phyloP scores from a whole-genome alignment of 2,797 vertebrate species.

The Peromyscus aztecus region DNA sequence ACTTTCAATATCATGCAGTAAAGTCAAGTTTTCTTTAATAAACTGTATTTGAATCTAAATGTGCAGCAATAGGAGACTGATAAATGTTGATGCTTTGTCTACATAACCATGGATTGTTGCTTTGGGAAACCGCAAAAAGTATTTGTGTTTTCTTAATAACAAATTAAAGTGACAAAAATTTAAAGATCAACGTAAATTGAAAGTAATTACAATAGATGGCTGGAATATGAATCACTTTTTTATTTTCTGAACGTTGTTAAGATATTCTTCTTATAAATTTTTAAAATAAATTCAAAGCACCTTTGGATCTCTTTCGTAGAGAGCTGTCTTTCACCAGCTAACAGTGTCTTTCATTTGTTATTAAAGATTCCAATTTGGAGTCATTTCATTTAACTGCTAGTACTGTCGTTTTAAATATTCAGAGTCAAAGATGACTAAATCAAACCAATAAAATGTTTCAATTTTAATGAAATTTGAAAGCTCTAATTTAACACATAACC shows the following conservation, averaged over 20 bases:
- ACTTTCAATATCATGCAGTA: neutral
- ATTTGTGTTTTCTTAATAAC: neutral
- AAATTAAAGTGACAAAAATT: constrained; percentile 48
- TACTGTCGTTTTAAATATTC: constrained; percentile 56
- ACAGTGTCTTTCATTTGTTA: constrained; percentile 52
- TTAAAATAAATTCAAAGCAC: constrained; percentile 51
- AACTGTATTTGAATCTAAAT: neutral
- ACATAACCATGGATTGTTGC: neutral
- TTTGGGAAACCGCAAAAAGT: constrained; percentile 51
- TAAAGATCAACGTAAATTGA: constrained; percentile 47
- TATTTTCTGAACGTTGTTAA: constrained; percentile 37
- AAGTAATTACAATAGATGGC: neutral
- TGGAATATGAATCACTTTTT: constrained; percentile 32
- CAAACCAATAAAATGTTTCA: constrained; percentile 40
- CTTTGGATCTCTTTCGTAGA: constrained; percentile 5
- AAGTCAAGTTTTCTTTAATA: constrained; percentile 50
- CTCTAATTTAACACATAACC: constrained; percentile 55
- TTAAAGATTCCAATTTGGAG: constrained; percentile 48
- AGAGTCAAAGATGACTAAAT: constrained; percentile 55
- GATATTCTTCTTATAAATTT: constrained; percentile 42
- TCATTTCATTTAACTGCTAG: constrained; percentile 59
- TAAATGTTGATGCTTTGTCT: constrained; percentile 45
- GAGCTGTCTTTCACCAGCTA: constrained; percentile 30
- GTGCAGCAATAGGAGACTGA: neutral
- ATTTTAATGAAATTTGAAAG: constrained; percentile 55